A percentile compares a stretch with the other conserved stretches of the same genome.
Conservation (phyloP, 2,797 vertebrate species). For the Microtus agrestis region DNA sequence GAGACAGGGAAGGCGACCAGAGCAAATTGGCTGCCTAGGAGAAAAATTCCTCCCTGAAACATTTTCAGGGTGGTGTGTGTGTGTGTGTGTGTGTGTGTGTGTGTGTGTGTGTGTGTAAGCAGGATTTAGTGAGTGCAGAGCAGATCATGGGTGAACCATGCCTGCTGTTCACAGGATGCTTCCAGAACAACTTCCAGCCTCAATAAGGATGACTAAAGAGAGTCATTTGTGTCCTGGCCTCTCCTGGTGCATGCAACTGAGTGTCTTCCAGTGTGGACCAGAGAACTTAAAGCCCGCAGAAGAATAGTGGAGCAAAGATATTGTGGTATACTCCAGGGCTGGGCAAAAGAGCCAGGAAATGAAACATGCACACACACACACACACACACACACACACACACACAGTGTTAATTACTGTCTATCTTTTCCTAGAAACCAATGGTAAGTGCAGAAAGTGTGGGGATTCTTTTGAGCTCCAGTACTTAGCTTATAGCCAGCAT, state of each 20-base stretch:
- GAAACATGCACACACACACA: not conserved
- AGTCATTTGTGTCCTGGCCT: not conserved
- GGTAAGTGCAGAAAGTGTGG: conserved; percentile 41
- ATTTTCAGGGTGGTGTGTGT: conserved; percentile 13
- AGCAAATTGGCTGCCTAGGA: conserved; percentile 43
- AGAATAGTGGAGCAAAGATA: not conserved
- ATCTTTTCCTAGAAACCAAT: conserved; percentile 72
- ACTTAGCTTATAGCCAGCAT: conserved; percentile 34
- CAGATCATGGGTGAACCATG: not conserved
- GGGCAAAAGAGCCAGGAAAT: not conserved
- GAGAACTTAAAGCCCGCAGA: conserved; percentile 36
- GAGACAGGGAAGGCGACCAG: conserved; percentile 10
- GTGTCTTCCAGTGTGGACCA: not conserved
- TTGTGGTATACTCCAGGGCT: not conserved
- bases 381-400: not conserved
- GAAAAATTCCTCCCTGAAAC: conserved; percentile 67
- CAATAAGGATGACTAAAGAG: not conserved
- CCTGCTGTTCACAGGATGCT: not conserved
- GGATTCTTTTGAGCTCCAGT: conserved; percentile 37
- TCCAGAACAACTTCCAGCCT: not conserved
- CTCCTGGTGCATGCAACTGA: not conserved
- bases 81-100: not conserved
- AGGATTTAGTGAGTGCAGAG: conserved; percentile 59
- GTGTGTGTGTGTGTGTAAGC: not conserved
- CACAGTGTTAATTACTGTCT: conserved; percentile 48